Base-by-base conservation (phyloP, 1,140 invertebrate genomes). In the Leptopilina clavipes region DNA sequence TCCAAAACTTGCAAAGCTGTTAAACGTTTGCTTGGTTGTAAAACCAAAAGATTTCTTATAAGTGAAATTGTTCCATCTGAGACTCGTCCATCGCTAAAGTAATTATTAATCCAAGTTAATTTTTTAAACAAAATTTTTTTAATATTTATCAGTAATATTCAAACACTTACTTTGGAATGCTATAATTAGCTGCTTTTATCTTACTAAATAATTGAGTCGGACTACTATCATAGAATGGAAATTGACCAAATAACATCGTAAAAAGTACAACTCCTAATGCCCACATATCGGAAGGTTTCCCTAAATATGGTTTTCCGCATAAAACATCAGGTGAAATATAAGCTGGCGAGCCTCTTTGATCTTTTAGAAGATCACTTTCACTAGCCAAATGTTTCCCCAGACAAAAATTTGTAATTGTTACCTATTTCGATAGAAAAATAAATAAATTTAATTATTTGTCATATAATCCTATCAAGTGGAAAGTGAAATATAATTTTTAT, bases 261-360 rank as follows among this genome's bases (percentile, higher is more conserved):
- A 94, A 97, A 7, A 96, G 88, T 5, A 96, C 94, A 22, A 97
- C 95, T 7, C 95, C 95, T 1, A 96, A 84, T 3, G 95, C 95
- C 96, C 95, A 97, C 94, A 96, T 96, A 86, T 97, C 96, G 40
- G 95, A 95, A 0, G 95, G 95, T 87, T 96, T 96, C 86, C 94
- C 94, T 31, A 93, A 85, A 84, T 95, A 94, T 19, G 93, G 93
- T 86, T 94, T 94, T 80, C 95, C 95, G 91, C 93, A 93, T 22
- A 96, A 90, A 9, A 96, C 95, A 90, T 96, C 96, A 1, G 96
- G 95, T 25, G 95, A 96, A 81, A 96, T 96, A 85, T 96, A 97
- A 0, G 95, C 95, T 48, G 95, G 95, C 56, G 95, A 96, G 1
- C 96, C 95, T 86, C 95, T 88, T 86, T 96, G 95, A 90, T 97